Evolutionary conservation across 2,888 invertebrate species (phyloP), one percentile per base, ranked within the genome.

Genomic region (Hirtodrosophila trivittata): DNA sequence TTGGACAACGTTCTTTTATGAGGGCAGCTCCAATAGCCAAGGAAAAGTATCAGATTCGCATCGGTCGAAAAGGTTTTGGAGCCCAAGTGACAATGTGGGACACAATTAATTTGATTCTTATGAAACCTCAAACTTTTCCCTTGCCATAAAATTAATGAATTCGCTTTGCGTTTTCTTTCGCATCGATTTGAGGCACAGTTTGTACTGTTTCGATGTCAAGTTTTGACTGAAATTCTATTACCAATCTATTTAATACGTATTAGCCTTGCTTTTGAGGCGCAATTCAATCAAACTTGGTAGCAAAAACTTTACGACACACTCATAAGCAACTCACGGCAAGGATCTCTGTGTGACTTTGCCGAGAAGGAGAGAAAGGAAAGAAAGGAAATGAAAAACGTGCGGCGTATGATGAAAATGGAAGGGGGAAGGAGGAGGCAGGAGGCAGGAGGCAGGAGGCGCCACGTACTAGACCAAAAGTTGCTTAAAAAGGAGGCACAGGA

Each of bases 201-300:
- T 21, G 18, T 21, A 21, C 18, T 21, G 5, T 3, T 21, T 21
- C 5, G 3, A 21, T 21, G 5, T 21, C 5, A 5, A 21, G 18
- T 5, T 3, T 21, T 21, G 18, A 21, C 3, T 21, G 18, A 3
- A n/a, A 21, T 21, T 2, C 18, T 21, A 21, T 21, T 21, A 21
- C 18, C 18, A 21, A 21, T 12, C 1, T 33, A 12, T 33, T 28
- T 9, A 28, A 28, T 28, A n/a, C 9, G 28, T 28, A 28, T 28
- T 28, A 28, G 5, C 7, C 2, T 12, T 1, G 33, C 13, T 33
- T 33, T 33, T 33, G 2, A 12, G 5, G 25, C 62, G 42, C 83
- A 82, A 82, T 78, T 78, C 78, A 78, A 78, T 78, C 83, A 83
- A 78, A 75, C 68, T 68, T 78, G 49, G 30, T 21, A 55, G 43